Conservation (phyloP, 2,113 vertebrate species). For the Microtus richardsoni region DNA sequence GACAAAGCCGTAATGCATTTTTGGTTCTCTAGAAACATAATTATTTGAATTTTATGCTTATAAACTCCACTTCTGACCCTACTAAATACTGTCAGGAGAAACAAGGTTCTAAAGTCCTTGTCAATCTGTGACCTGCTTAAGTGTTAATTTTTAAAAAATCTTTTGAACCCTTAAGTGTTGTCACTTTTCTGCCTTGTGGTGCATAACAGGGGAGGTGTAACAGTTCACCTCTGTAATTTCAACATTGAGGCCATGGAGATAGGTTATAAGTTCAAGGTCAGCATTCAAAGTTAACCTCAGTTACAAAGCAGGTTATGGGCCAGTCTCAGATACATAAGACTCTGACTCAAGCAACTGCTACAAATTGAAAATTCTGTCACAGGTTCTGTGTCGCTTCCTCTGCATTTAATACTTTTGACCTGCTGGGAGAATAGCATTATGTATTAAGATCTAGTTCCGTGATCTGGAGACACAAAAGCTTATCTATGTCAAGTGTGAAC, state of each 20-base stretch:
- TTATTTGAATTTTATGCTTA: neutral
- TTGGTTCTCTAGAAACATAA: neutral
- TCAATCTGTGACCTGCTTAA: neutral
- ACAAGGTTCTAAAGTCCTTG: neutral
- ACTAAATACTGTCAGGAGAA: neutral
- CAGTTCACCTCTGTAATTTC: neutral
- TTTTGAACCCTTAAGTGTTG: neutral
- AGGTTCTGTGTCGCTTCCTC: neutral
- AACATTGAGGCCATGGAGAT: too few relatives aligned
- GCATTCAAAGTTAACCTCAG: neutral
- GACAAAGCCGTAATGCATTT: neutral
- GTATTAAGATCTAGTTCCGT: neutral
- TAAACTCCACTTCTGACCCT: neutral
- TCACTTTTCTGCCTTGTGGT: neutral
- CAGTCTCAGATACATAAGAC: neutral
- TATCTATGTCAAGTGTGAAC: neutral
- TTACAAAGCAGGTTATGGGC: too few relatives aligned
- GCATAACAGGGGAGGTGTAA: neutral
- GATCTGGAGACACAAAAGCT: neutral
- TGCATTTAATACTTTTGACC: neutral
- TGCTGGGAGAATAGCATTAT: neutral
- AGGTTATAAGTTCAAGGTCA: neutral
- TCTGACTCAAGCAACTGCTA: neutral
- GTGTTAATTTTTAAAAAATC: neutral
- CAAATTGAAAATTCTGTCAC: neutral